phyloP scores from a whole-genome alignment of 2,113 vertebrate species.

The Caranx ignobilis region DNA sequence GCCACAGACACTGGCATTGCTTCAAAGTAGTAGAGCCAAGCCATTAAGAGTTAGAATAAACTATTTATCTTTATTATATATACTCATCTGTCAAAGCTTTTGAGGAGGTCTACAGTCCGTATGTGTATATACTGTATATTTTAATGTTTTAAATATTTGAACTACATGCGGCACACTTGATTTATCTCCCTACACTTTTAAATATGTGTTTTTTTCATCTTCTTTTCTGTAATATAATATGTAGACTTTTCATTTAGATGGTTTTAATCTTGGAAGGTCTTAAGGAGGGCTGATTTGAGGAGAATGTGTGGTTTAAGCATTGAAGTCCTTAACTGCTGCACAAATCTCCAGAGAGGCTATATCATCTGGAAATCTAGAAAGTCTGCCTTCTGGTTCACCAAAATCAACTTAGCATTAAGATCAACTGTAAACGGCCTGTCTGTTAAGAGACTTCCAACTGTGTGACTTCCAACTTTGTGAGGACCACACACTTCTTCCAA shows the following conservation, averaged over 20 bases:
- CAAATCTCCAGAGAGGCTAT: conserved; percentile 46
- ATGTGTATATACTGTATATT: conserved; percentile 44
- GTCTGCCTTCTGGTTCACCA: conserved; percentile 60
- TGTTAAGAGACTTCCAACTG: conserved; percentile 48
- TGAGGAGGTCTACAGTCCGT: conserved; percentile 43
- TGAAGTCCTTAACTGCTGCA: conserved; percentile 35
- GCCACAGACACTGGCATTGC: conserved; percentile 58
- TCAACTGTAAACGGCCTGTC: conserved; percentile 49
- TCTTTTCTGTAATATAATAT: conserved; percentile 50
- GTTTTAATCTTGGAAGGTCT: conserved; percentile 30
- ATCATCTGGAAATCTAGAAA: conserved; percentile 66
- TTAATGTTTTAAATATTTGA: conserved; percentile 69
- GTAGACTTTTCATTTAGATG: conserved; percentile 14
- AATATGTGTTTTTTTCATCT: not conserved
- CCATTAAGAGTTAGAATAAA: conserved; percentile 80
- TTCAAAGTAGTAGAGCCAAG: conserved; percentile 42
- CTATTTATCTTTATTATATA: conserved; percentile 77
- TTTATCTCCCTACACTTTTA: conserved; percentile 41
- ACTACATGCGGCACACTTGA: conserved; percentile 14
- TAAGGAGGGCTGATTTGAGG: conserved; percentile 27
- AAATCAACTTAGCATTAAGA: conserved; percentile 64
- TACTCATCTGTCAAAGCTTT: conserved; percentile 73
- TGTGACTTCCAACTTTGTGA: conserved; percentile 48
- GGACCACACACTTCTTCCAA: conserved; percentile 63
- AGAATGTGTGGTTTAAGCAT: conserved; percentile 54